Conservation (phyloP, 2,797 vertebrate genomes). For the Lepilemur septentrionalis region DNA sequence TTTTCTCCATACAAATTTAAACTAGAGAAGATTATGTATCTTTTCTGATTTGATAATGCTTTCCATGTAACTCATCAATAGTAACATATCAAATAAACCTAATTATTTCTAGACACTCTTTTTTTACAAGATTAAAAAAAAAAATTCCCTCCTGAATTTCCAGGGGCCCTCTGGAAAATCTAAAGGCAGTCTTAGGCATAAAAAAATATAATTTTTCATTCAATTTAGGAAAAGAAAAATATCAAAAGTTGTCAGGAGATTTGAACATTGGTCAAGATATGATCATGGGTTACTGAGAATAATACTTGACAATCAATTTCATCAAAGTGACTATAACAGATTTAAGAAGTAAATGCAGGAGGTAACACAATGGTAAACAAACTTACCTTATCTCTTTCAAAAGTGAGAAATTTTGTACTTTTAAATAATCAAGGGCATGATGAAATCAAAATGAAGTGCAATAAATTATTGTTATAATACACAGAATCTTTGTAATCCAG, state of each 20-base stretch:
- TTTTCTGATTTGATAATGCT: background rate
- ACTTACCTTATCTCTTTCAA: background rate
- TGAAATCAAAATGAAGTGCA: background rate
- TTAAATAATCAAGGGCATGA: conserved; percentile 25
- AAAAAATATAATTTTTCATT: background rate
- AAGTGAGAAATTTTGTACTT: background rate
- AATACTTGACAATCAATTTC: background rate
- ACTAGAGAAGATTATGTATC: background rate
- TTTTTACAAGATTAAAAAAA: background rate
- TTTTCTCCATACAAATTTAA: background rate
- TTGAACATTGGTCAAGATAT: background rate
- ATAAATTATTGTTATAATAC: background rate
- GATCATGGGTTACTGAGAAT: background rate
- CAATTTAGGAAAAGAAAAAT: background rate
- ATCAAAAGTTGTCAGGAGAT: conserved; percentile 3
- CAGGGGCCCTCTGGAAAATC: background rate
- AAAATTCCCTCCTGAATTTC: background rate
- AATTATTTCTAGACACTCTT: background rate
- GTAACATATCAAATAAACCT: background rate
- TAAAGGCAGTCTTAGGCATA: background rate
- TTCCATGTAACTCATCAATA: background rate
- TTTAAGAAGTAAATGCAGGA: background rate
- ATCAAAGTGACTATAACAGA: background rate
- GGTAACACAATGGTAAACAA: background rate
- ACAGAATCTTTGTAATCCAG: background rate